These are phyloP conservation scores for Euura saliciscinereae DNA, from an alignment of 1,140 invertebrate species.

Conservation along the genomic window DNA sequence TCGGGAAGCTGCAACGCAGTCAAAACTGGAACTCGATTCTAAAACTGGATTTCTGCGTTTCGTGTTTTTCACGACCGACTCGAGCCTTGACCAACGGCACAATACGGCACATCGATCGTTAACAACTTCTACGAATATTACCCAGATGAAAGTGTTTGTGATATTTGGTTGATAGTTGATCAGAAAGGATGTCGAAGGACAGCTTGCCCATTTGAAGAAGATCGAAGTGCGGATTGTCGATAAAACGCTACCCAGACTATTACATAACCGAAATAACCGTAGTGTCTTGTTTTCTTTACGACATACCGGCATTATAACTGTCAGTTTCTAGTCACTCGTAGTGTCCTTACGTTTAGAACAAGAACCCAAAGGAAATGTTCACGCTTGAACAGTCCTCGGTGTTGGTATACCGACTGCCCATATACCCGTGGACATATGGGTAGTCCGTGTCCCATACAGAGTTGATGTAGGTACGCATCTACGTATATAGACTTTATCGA, in stretches of 20 bases:
- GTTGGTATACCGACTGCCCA: neutral
- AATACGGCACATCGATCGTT: neutral
- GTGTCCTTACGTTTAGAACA: too few species aligned
- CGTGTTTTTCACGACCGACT: neutral
- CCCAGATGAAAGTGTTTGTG: too few species aligned
- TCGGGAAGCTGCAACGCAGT: constrained; percentile 39
- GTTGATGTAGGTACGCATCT: too few species aligned
- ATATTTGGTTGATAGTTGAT: too few species aligned
- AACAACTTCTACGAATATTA: neutral
- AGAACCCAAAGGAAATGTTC: neutral
- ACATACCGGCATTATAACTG: too few species aligned
- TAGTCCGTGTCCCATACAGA: too few species aligned
- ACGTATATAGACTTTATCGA: neutral
- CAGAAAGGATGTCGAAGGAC: too few species aligned
- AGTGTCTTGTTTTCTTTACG: too few species aligned
- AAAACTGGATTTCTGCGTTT: constrained; percentile 52
- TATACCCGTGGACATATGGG: too few species aligned
- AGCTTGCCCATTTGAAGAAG: too few species aligned
- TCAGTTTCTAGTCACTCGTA: too few species aligned
- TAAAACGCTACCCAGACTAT: constrained; percentile 31
- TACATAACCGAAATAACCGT: constrained; percentile 20
- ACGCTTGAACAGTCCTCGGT: neutral
- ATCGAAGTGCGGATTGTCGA: constrained; percentile 21
- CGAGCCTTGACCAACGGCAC: neutral
- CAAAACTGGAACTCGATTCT: constrained; percentile 49